Conservation (phyloP, 2,888 invertebrate species). For the Rhyacophila evoluta region DNA sequence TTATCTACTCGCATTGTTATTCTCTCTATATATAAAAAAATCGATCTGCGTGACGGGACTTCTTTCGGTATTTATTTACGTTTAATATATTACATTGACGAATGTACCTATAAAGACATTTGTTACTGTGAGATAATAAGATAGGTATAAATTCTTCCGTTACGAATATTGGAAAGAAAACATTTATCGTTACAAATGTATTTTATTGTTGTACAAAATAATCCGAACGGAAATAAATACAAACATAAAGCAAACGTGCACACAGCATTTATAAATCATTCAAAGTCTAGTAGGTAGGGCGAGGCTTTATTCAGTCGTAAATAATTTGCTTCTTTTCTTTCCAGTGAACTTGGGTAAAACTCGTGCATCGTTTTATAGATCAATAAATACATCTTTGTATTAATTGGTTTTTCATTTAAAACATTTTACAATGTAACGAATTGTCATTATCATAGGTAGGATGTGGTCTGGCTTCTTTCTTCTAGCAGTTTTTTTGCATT, state of each 20-base stretch:
- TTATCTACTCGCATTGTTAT: too few species aligned
- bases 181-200: neutral
- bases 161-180: neutral
- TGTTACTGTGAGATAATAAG: neutral
- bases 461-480: too few species aligned
- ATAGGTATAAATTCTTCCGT: neutral
- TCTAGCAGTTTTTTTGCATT: too few species aligned
- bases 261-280: constrained; percentile 2
- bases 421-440: too few species aligned
- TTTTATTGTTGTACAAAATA: neutral
- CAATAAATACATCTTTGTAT: too few species aligned
- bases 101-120: too few species aligned
- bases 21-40: too few species aligned
- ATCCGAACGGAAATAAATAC: neutral
- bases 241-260: neutral
- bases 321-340: neutral
- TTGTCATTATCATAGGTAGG: too few species aligned
- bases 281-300: neutral
- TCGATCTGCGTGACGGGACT: too few species aligned
- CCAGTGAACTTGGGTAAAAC: neutral
- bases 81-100: too few species aligned
- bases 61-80: too few species aligned
- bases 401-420: too few species aligned
- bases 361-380: neutral
- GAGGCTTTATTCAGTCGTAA: neutral